phyloP scores from a whole-genome alignment of 2,113 vertebrate species.

The Myotis davidii region DNA sequence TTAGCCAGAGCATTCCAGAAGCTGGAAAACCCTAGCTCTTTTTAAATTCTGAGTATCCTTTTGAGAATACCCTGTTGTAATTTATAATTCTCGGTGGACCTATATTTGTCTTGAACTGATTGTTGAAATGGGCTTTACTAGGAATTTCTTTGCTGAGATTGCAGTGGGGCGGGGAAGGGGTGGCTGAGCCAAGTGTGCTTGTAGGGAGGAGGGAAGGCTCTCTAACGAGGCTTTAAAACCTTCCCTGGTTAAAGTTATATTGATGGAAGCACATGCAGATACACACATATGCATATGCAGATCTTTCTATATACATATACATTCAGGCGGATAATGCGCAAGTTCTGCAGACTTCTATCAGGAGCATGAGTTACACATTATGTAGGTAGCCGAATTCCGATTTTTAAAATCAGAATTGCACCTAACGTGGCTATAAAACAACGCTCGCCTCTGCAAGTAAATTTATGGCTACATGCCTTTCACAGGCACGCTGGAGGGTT shows the following conservation, averaged over 20 bases:
- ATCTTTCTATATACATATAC: not conserved
- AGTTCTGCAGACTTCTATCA: conserved; percentile 60
- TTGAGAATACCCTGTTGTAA: conserved; percentile 83
- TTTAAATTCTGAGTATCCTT: conserved; percentile 81
- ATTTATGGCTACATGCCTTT: conserved; percentile 79
- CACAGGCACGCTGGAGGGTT: conserved; percentile 79
- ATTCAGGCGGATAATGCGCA: not conserved
- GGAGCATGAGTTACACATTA: conserved; percentile 77
- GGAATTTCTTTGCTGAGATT: conserved; percentile 82
- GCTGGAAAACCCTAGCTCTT: conserved; percentile 74
- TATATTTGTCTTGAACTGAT: conserved; percentile 85
- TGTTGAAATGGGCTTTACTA: conserved; percentile 85
- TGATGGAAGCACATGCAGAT: conserved; percentile 62
- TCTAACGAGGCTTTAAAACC: conserved; percentile 85
- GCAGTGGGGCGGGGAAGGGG: conserved; percentile 47
- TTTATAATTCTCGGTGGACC: conserved; percentile 86
- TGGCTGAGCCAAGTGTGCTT: conserved; percentile 28
- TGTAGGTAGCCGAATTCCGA: conserved; percentile 77
- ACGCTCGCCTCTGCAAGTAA: conserved; percentile 73
- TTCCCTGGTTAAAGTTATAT: conserved; percentile 78
- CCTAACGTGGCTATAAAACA: conserved; percentile 78
- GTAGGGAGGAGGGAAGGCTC: conserved; percentile 70
- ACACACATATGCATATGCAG: not conserved
- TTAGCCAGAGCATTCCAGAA: conserved; percentile 62
- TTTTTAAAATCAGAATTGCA: conserved; percentile 68